Conservation (phyloP, 1,140 invertebrate genomes). For the Lepidurus arcticus region DNA sequence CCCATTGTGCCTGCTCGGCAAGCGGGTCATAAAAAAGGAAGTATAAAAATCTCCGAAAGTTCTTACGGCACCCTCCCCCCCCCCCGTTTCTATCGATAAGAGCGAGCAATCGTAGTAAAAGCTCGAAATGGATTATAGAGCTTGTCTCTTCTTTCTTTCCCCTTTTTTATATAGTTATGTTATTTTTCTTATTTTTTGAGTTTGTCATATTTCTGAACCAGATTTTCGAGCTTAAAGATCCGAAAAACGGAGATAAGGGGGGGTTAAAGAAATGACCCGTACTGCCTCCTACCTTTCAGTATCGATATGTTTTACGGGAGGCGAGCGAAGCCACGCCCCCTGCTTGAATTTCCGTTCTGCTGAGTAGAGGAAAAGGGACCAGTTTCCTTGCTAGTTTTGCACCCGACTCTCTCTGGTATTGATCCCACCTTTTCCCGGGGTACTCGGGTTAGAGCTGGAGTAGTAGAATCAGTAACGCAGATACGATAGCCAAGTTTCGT, state of each 20-base stretch:
- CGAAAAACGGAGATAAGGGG: not conserved
- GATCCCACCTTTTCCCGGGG: not conserved
- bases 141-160: too few relatives aligned
- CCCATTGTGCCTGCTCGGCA: too few relatives aligned
- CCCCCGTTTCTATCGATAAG: too few relatives aligned
- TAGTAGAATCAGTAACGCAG: not conserved
- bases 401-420: not conserved
- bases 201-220: too few relatives aligned
- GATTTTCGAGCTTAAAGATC: not conserved
- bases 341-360: not conserved
- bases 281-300: constrained; percentile 7
- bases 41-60: too few relatives aligned
- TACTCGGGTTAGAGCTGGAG: not conserved
- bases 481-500: not conserved
- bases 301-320: not conserved
- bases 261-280: not conserved
- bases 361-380: not conserved
- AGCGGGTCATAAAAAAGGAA: too few relatives aligned
- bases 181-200: too few relatives aligned
- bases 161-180: too few relatives aligned
- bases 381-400: not conserved
- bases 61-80: too few relatives aligned
- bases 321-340: not conserved
- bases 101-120: too few relatives aligned
- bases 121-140: too few relatives aligned